Conservation (phyloP, 2,888 invertebrate genomes). For the Lamellibrachia satsuma region DNA sequence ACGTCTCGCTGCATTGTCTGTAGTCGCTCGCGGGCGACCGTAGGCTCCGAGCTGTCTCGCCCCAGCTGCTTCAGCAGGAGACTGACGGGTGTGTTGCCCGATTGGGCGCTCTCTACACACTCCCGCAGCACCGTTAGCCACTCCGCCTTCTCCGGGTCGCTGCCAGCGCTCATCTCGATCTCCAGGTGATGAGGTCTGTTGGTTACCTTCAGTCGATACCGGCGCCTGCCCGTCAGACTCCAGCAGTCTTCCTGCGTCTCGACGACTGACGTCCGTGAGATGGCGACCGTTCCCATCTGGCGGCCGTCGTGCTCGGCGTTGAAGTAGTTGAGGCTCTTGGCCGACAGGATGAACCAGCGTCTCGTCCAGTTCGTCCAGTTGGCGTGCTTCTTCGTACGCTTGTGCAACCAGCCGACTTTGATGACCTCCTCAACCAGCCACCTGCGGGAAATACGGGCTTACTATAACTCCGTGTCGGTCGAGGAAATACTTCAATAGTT, state of each 20-base stretch:
- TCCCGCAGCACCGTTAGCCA: conserved; percentile 33
- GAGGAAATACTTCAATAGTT: background rate
- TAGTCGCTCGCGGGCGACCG: background rate
- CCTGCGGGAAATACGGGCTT: background rate
- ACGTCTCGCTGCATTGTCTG: background rate
- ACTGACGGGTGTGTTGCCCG: conserved; percentile 27
- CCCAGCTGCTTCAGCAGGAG: conserved; percentile 23
- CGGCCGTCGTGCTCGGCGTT: conserved; percentile 26
- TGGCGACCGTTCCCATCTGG: conserved; percentile 9
- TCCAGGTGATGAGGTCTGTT: conserved; percentile 37
- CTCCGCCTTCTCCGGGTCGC: conserved; percentile 20
- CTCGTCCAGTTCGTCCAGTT: conserved; percentile 45
- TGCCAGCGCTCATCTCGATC: conserved; percentile 34
- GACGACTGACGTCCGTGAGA: conserved; percentile 13
- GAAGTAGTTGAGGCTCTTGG: conserved; percentile 35
- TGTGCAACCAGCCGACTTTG: conserved; percentile 39
- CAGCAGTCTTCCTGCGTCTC: background rate
- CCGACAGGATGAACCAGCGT: conserved; percentile 39
- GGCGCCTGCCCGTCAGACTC: conserved; percentile 8
- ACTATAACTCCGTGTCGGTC: background rate
- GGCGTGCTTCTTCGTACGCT: conserved; percentile 38
- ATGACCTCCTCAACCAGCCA: conserved; percentile 42
- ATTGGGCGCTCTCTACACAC: conserved; percentile 19
- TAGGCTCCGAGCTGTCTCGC: background rate
- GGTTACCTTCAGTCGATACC: conserved; percentile 37